These are phyloP conservation scores for Cnemophilus loriae DNA, from an alignment of 2,113 vertebrate species.

Conservation along the genomic window DNA sequence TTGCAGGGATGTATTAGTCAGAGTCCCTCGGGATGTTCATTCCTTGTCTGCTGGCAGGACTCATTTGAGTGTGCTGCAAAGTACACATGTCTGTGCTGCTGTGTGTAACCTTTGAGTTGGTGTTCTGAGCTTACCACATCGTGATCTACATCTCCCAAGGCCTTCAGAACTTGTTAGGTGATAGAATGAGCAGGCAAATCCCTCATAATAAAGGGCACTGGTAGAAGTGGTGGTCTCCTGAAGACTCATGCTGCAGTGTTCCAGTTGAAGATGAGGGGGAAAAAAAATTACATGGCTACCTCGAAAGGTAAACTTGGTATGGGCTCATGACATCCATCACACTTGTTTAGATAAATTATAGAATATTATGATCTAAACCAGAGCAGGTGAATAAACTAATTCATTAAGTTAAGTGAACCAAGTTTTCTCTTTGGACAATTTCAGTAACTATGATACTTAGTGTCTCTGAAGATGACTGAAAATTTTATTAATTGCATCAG, in stretches of 20 bases:
- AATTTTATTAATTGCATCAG: background rate
- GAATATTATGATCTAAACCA: background rate
- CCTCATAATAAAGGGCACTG: background rate
- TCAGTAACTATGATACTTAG: background rate
- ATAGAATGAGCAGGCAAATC: background rate
- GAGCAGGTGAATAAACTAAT: background rate
- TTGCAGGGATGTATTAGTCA: background rate
- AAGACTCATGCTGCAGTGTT: background rate
- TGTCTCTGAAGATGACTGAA: background rate
- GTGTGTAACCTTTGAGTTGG: background rate
- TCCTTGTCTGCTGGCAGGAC: background rate
- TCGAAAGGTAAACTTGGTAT: background rate
- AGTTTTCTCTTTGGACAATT: background rate
- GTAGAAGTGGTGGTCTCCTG: background rate
- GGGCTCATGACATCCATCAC: background rate
- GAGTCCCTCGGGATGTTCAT: background rate
- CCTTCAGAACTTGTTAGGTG: background rate
- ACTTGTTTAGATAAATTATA: background rate
- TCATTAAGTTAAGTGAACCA: background rate
- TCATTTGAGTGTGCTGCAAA: background rate
- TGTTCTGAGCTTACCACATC: background rate
- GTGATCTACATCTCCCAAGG: background rate
- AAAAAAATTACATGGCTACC: background rate
- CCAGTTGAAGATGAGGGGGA: accelerated
- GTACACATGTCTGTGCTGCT: background rate